Evolutionary conservation across 2,888 invertebrate genomes (phyloP), one percentile per base, ranked within the genome.

Genomic region (Listrodromus nycthemerus): DNA sequence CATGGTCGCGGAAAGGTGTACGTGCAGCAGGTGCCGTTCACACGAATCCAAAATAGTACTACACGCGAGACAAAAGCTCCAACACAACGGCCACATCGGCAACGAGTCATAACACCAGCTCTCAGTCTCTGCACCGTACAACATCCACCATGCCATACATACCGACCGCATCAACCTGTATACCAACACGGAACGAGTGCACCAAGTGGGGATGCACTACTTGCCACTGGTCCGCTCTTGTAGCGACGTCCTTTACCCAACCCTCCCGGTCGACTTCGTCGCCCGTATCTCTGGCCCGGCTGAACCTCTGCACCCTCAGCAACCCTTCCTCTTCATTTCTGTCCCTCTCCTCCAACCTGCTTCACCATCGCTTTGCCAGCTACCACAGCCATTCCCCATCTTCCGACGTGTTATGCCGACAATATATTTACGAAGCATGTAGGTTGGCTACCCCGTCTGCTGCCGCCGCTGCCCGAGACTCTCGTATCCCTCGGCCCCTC

Each of bases 361-460:
- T 75, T 73, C 74, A 76, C 67, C 61, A 30, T 70, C 66, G 74
- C 52, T 84, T 63, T 66, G 70, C 58, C 70, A 71, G 52, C 45
- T 66, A 71, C 80, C 41, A 45, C 75, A 48, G 65, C 67, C 27
- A 41, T 50, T 58, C 48, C 73, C 70, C 77, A 27, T 58, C 27
- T 24, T 48, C 75, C 69, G 48, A 77, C 75, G 80, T 86, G 88
- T 87, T 89, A 89, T 86, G 86, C 87, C 85, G 86, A 88, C 88
- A 84, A 90, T 90, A 90, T 89, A 90, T 89, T 89, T 87, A 85
- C 88, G 84, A 86, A 86, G 87, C 89, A 89, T 89, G 89, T 89
- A 89, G 88, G 88, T 86, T 86, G 87, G 86, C 86, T 85, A 76
- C 75, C 82, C 83, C 77, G 73, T 83, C 69, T 70, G 84, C 73